phyloP scores from a whole-genome alignment of 2,888 invertebrate species.

The Melanchra persicariae region DNA sequence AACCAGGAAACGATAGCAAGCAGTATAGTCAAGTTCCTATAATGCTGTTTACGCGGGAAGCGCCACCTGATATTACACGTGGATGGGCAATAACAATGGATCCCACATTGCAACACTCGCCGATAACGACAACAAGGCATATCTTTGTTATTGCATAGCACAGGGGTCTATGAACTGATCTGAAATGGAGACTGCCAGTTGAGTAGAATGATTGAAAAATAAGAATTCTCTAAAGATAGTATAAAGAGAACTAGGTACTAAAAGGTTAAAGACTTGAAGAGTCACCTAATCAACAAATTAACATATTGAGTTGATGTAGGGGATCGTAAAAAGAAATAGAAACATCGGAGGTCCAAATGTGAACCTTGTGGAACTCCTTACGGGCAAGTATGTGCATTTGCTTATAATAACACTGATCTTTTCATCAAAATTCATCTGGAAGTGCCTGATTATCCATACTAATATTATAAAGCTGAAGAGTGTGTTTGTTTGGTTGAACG shows the following conservation, averaged over 20 bases:
- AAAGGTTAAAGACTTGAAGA: background rate
- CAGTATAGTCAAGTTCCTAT: background rate
- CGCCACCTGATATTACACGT: constrained; percentile 28
- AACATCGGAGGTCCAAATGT: background rate
- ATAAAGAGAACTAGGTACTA: too few relatives aligned
- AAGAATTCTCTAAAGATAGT: background rate
- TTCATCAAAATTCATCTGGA: background rate
- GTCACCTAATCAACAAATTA: background rate
- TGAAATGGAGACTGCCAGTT: background rate
- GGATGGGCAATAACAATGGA: constrained; percentile 27
- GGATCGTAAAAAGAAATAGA: too few relatives aligned
- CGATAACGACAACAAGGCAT: constrained; percentile 31
- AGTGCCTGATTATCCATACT: too few relatives aligned
- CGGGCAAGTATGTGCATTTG: background rate
- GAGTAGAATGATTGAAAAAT: background rate
- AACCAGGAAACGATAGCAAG: background rate
- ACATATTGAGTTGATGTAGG: too few relatives aligned
- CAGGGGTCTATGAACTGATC: constrained; percentile 15
- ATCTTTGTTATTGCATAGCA: constrained; percentile 20
- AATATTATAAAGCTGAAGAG: too few relatives aligned
- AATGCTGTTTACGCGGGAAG: background rate
- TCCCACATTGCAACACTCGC: constrained; percentile 16
- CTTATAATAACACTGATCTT: background rate
- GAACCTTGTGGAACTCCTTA: constrained; percentile 22
- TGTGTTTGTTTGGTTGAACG: too few relatives aligned